Conservation (phyloP, 2,797 vertebrate species). For the Rhabdomys pumilio region DNA sequence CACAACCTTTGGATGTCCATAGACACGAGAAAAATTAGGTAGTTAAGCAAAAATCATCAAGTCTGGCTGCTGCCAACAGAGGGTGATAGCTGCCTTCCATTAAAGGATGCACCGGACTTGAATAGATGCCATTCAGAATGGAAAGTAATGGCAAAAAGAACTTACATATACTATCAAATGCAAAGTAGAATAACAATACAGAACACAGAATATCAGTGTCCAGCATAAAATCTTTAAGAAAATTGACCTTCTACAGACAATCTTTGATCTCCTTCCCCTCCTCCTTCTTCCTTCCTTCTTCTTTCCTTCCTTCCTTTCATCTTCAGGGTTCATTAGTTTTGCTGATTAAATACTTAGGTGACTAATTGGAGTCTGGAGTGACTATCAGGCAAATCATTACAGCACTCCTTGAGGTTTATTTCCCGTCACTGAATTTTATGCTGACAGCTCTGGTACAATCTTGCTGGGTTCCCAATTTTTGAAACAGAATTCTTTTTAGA, state of each 20-base stretch:
- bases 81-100: neutral
- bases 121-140: neutral
- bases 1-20: neutral
- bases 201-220: neutral
- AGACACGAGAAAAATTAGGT: neutral
- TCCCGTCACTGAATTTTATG: conserved; percentile 62
- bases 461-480: conserved; percentile 82
- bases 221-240: neutral
- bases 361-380: conserved; percentile 68
- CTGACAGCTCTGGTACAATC: conserved; percentile 74
- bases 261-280: neutral
- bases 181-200: neutral
- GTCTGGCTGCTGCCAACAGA: conserved; percentile 1
- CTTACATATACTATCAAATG: neutral
- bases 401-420: conserved; percentile 70
- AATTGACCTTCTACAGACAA: neutral
- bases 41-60: neutral
- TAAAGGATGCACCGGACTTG: neutral
- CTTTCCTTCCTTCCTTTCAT: neutral
- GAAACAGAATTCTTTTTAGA: conserved; percentile 50
- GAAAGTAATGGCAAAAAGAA: neutral
- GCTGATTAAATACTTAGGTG: conserved; percentile 73
- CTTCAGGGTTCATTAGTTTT: conserved; percentile 61
- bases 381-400: conserved; percentile 58
- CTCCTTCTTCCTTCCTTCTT: too few relatives aligned